A percentile compares a stretch with the other conserved stretches of the same genome.
These are phyloP conservation scores for Iselma pallidipennis DNA, from an alignment of 2,888 invertebrate genomes.

Conservation along the genomic window DNA sequence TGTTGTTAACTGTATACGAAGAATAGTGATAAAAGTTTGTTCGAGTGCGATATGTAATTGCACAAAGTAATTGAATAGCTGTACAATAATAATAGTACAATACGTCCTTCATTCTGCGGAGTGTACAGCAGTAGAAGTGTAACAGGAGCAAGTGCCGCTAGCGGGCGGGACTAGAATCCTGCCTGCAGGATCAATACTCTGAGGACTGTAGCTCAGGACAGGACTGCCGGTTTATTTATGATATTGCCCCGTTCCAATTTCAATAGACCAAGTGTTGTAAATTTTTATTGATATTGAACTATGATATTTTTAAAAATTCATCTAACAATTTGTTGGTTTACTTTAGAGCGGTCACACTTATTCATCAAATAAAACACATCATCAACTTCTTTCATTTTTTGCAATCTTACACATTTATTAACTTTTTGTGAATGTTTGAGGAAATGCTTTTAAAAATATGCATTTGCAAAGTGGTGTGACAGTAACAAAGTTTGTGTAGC, in stretches of 20 bases:
- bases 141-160: slow-evolving; percentile 29
- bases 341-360: no score
- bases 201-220: slow-evolving; percentile 40
- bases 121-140: slow-evolving; percentile 32
- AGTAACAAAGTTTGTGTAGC: no score
- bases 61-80: slow-evolving; percentile 31
- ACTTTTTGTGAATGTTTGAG: no score
- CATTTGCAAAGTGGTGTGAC: no score
- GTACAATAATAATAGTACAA: slow-evolving; percentile 26
- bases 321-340: not conserved
- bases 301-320: not conserved
- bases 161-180: slow-evolving; percentile 24
- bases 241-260: slow-evolving; percentile 22
- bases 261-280: slow-evolving; percentile 3
- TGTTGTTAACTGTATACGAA: no score
- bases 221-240: slow-evolving; percentile 39
- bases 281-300: not conserved
- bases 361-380: no score
- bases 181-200: slow-evolving; percentile 44
- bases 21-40: not conserved
- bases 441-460: no score
- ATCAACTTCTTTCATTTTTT: no score
- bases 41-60: slow-evolving; percentile 15
- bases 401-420: no score
- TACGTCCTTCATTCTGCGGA: slow-evolving; percentile 35